These are phyloP conservation scores for Chorisops tibialis DNA, from an alignment of 2,888 invertebrate species.

Conservation along the genomic window DNA sequence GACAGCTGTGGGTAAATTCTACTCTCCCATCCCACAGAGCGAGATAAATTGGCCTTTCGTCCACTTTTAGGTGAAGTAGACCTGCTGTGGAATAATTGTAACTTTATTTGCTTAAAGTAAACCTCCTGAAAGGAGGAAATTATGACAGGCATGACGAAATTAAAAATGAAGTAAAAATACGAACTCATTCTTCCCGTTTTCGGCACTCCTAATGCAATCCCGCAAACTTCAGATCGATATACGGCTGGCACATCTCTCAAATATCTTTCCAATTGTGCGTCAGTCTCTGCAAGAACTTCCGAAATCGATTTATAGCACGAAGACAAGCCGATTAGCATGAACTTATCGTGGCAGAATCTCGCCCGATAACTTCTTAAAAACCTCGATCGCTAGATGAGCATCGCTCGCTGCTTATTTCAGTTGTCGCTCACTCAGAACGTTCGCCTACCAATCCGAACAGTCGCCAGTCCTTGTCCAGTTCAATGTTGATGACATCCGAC, in stretches of 20 bases:
- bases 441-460: constrained; percentile 74
- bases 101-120: too few relatives aligned
- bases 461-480: constrained; percentile 67
- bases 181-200: neutral
- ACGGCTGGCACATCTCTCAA: constrained; percentile 40
- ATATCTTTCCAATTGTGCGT: constrained; percentile 33
- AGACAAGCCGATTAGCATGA: neutral
- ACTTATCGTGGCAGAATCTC: constrained; percentile 38
- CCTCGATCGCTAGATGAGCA: constrained; percentile 66
- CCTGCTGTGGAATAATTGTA: too few relatives aligned
- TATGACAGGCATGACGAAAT: too few relatives aligned
- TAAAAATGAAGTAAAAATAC: neutral
- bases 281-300: constrained; percentile 39
- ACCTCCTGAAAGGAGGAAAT: too few relatives aligned
- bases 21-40: too few relatives aligned
- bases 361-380: constrained; percentile 58
- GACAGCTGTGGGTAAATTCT: too few relatives aligned
- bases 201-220: neutral
- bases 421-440: constrained; percentile 59
- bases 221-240: constrained; percentile 44
- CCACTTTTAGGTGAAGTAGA: too few relatives aligned
- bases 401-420: constrained; percentile 74
- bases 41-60: too few relatives aligned
- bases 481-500: constrained; percentile 58
- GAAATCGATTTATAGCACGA: constrained; percentile 23